phyloP scores from a whole-genome alignment of 1,140 invertebrate genomes.

The Saccostrea glomerata region DNA sequence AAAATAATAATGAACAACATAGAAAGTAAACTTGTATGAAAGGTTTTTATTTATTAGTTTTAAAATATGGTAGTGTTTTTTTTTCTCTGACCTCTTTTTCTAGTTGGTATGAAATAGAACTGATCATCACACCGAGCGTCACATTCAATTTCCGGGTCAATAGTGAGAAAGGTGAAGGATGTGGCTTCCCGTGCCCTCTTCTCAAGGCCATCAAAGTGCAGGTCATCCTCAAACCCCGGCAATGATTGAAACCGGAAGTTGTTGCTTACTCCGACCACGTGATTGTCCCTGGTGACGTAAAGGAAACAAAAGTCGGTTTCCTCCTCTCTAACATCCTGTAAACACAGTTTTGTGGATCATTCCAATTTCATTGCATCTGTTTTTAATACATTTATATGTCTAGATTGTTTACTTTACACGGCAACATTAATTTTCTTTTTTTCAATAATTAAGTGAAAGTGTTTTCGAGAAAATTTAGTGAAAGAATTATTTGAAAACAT shows the following conservation, averaged over 20 bases:
- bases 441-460: too few species aligned
- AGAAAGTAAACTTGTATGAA: too few species aligned
- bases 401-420: too few species aligned
- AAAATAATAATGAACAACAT: too few species aligned
- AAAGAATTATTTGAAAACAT: too few species aligned
- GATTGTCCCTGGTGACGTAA: slow-evolving; percentile 49
- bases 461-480: too few species aligned
- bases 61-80: too few species aligned
- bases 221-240: slow-evolving; percentile 45
- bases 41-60: too few species aligned
- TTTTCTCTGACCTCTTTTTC: neutral
- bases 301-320: slow-evolving; percentile 48
- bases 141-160: neutral
- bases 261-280: slow-evolving; percentile 55
- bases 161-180: neutral
- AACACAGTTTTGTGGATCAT: neutral
- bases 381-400: too few species aligned
- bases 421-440: too few species aligned
- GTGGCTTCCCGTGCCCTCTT: neutral
- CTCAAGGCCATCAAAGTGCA: slow-evolving; percentile 46
- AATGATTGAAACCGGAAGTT: slow-evolving; percentile 36
- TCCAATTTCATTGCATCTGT: too few species aligned
- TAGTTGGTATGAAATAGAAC: neutral
- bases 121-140: too few species aligned
- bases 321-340: slow-evolving; percentile 38